Evolutionary conservation across 1,140 invertebrate species (phyloP).

Genomic region (Conus betulinus): DNA sequence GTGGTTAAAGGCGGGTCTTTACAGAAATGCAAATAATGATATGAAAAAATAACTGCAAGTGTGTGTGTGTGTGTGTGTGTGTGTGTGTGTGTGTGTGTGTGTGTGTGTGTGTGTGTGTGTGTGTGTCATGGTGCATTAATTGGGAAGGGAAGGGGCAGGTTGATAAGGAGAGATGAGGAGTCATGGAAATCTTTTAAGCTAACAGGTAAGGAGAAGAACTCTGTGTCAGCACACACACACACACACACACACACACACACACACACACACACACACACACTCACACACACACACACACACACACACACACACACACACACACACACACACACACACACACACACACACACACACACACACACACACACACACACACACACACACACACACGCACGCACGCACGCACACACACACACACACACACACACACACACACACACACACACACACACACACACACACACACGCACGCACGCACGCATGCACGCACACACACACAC

Average conservation of each 20-base stretch:
- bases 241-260: conserved; percentile 10
- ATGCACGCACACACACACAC: background rate
- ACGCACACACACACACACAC: conserved; percentile 9
- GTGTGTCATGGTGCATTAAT: background rate
- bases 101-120: background rate
- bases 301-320: conserved; percentile 1
- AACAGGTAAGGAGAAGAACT: no score
- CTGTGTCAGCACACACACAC: background rate
- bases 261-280: conserved; percentile 10
- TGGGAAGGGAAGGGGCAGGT: no score
- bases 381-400: background rate
- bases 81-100: background rate
- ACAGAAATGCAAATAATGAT: background rate
- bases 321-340: background rate
- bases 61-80: background rate
- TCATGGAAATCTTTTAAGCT: no score
- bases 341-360: conserved; percentile 4
- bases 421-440: conserved; percentile 7
- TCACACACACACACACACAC: background rate
- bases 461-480: background rate
- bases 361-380: conserved; percentile 1
- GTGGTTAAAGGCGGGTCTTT: background rate
- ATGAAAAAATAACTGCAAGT: background rate
- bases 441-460: background rate
- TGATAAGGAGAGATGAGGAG: no score